Percentiles rank a stretch among this genome's conserved stretches.
phyloP scores from a whole-genome alignment of 2,113 vertebrate species.

The Cathartes aura region DNA sequence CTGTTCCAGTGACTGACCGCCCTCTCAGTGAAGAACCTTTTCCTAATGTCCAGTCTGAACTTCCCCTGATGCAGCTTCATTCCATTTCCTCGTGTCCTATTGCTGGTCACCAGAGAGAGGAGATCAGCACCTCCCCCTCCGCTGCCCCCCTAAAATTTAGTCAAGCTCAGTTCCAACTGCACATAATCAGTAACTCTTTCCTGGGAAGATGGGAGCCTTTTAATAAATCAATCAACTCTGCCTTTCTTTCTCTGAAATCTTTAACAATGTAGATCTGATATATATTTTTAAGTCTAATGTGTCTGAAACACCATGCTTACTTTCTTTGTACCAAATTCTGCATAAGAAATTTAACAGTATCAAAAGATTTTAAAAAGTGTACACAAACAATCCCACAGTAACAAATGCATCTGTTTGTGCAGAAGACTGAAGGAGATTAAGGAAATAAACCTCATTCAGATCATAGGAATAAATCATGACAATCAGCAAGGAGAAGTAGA shows the following conservation, averaged over 20 bases:
- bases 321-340: background rate
- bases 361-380: background rate
- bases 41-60: background rate
- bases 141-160: background rate
- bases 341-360: background rate
- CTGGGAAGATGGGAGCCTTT: background rate
- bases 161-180: background rate
- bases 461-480: background rate
- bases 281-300: background rate
- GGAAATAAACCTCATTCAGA: background rate
- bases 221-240: background rate
- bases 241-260: background rate
- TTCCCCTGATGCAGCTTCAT: background rate
- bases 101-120: background rate
- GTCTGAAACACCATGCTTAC: rapidly evolving
- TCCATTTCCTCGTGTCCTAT: background rate
- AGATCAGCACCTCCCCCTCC: background rate
- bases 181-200: background rate
- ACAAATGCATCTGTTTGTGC: background rate
- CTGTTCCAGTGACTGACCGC: background rate
- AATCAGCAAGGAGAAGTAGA: background rate
- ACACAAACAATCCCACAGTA: background rate
- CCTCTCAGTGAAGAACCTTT: background rate
- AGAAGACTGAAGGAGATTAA: background rate
- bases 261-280: background rate